phyloP scores from a whole-genome alignment of 53 echinoderm and acorn worm species.

The Echinometra lucunter region DNA sequence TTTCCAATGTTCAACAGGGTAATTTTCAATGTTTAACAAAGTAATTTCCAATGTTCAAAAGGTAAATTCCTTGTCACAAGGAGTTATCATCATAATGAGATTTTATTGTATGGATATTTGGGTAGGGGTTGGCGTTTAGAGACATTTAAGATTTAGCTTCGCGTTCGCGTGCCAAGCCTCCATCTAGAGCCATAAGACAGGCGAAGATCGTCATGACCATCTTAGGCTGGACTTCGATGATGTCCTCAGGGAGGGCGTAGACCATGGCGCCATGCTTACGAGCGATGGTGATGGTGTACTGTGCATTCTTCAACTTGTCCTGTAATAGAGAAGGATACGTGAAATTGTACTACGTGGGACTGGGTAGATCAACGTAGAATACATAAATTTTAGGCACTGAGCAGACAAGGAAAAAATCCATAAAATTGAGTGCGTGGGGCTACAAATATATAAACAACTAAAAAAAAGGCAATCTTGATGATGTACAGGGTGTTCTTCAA shows the following conservation, averaged over 20 bases:
- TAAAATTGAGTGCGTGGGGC: no score
- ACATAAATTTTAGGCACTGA: not conserved
- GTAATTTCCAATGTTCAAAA: no score
- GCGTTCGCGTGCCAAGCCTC: not conserved
- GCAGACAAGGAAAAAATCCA: not conserved
- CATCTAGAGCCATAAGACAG: slow-evolving; percentile 81
- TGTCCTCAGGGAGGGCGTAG: slow-evolving; percentile 94
- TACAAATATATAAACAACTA: no score
- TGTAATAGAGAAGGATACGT: not conserved
- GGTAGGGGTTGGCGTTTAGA: not conserved
- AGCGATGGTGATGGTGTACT: slow-evolving; percentile 93
- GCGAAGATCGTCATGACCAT: slow-evolving; percentile 97
- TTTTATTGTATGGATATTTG: not conserved
- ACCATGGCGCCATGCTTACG: slow-evolving; percentile 92
- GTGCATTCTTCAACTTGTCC: slow-evolving; percentile 83
- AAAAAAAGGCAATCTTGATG: no score
- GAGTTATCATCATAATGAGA: no score
- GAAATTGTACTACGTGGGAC: not conserved
- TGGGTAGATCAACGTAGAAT: not conserved
- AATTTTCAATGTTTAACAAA: no score
- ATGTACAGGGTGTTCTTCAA: no score
- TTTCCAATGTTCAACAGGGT: no score
- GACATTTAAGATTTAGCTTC: not conserved
- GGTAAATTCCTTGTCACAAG: no score
- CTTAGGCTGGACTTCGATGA: slow-evolving; percentile 93